Evolutionary conservation across 2,113 vertebrate genomes (phyloP), one percentile per base, ranked within the genome.

Genomic region (Psilopsiagon aurifrons): DNA sequence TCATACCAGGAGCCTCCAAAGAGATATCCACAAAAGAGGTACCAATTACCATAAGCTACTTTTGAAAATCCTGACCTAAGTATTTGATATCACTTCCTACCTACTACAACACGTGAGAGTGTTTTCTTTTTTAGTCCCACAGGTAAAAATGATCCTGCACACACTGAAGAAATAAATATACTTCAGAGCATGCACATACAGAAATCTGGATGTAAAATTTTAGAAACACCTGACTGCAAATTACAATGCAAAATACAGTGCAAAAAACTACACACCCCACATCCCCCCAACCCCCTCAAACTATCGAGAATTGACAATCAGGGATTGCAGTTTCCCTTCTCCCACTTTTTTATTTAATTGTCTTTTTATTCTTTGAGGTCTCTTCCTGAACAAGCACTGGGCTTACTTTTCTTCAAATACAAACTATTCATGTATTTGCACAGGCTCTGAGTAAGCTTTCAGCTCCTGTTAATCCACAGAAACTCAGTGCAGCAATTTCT

Each of bases 311-410:
- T 1, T 37, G n/a, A 44, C 16, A 55, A 25, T 43, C 69, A 41
- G 0, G 0, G 20, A 17, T n/a, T 22, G n/a, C 35, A 24, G n/a
- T n/a, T 85, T 52, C 43, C 15, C 24, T 75, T 19, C 4, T 27
- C 7, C 8, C 5, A 5, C 24, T 3, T 52, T 43, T 41, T 57
- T 54, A 37, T n/a, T 55, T 52, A 59, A 59, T 41, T 39, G n/a
- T 17, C 23, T 35, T 35, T 35, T 37, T 1, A 80, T 41, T 75
- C 25, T 69, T 59, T 55, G 35, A 47, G 22, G 35, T 27, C 63
- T 75, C 55, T 44, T 69, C 59, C 37, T 82, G 55, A 66, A 64
- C 6, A 29, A 71, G 57, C 10, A 44, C 55, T 12, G 10, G 7
- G 39, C 24, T 25, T 59, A 28, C 22, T 77, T 77, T 66, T 52